Evolutionary conservation across 2,888 invertebrate genomes (phyloP).

Genomic region (Sturmia bella): DNA sequence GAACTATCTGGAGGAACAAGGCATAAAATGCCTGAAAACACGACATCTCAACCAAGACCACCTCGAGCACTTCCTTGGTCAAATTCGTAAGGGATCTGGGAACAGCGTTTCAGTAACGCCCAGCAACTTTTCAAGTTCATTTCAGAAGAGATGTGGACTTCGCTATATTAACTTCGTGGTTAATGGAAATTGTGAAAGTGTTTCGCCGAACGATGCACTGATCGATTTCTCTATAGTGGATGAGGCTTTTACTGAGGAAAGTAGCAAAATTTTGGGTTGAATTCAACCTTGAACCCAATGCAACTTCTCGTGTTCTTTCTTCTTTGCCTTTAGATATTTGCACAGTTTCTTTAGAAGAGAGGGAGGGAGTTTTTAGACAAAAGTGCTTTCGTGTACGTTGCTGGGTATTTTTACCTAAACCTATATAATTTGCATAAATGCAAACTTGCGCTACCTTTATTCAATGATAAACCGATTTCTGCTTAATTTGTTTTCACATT

Average conservation of each 20-base stretch:
- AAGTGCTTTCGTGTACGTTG: constrained; percentile 24
- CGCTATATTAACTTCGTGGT: no score
- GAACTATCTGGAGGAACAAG: no score
- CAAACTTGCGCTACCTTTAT: constrained; percentile 19
- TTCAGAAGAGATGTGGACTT: no score
- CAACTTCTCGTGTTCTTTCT: constrained; percentile 1
- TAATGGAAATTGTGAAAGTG: no score
- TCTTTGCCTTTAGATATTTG: not conserved
- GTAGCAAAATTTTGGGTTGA: not conserved
- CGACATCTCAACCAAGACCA: not conserved
- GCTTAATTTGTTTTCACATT: constrained; percentile 34
- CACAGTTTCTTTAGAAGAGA: not conserved
- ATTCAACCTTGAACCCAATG: no score
- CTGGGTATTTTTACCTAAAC: constrained; percentile 48
- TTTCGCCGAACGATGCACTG: no score
- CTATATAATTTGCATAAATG: constrained; percentile 35
- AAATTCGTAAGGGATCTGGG: constrained; percentile 33
- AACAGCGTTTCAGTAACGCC: not conserved
- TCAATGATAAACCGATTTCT: constrained; percentile 26
- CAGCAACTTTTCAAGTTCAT: no score
- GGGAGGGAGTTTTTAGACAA: constrained; percentile 3
- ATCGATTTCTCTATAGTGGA: no score
- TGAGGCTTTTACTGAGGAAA: not conserved
- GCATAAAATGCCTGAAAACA: no score
- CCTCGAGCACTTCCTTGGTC: constrained; percentile 20